A percentile compares a stretch with the other conserved stretches of the same genome.
These are phyloP conservation scores for Nylanderia fulva DNA, from an alignment of 1,140 invertebrate species.

Conservation along the genomic window DNA sequence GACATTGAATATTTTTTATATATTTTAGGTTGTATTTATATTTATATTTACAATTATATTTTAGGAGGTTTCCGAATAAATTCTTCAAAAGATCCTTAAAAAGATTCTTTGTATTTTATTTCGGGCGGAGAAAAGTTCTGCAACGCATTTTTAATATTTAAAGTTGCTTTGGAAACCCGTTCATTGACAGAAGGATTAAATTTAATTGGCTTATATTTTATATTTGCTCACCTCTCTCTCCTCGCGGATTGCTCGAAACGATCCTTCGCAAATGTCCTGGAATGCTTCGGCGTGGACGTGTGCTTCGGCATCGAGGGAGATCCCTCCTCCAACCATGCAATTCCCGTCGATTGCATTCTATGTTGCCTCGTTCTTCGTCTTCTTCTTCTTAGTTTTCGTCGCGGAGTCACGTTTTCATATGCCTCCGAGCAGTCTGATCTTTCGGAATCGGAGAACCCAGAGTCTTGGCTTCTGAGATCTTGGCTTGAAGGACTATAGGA, in stretches of 20 bases:
- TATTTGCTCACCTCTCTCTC: constrained; percentile 44
- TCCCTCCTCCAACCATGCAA: constrained; percentile 66
- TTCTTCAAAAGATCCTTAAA: too few relatives aligned
- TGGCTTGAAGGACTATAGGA: constrained; percentile 77
- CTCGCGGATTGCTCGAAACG: neutral
- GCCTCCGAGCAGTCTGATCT: constrained; percentile 75
- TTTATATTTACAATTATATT: too few relatives aligned
- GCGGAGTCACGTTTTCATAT: constrained; percentile 65
- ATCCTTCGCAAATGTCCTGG: constrained; percentile 19
- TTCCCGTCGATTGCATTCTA: constrained; percentile 20
- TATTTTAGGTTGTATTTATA: too few relatives aligned
- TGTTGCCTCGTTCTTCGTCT: constrained; percentile 45
- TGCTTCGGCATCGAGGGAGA: constrained; percentile 71
- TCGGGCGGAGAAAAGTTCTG: too few relatives aligned
- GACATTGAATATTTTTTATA: too few relatives aligned
- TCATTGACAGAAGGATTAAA: too few relatives aligned
- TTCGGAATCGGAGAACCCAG: constrained; percentile 86
- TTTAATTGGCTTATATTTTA: neutral
- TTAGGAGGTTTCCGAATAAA: too few relatives aligned
- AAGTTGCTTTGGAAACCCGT: too few relatives aligned
- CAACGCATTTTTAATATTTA: too few relatives aligned
- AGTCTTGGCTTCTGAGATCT: constrained; percentile 85
- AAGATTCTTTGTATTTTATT: too few relatives aligned
- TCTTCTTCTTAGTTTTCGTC: constrained; percentile 56
- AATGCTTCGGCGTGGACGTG: constrained; percentile 80